Percentiles rank a stretch among this genome's conserved stretches.
Conservation (phyloP, 2,888 invertebrate genomes). For the Platycnemis pennipes region DNA sequence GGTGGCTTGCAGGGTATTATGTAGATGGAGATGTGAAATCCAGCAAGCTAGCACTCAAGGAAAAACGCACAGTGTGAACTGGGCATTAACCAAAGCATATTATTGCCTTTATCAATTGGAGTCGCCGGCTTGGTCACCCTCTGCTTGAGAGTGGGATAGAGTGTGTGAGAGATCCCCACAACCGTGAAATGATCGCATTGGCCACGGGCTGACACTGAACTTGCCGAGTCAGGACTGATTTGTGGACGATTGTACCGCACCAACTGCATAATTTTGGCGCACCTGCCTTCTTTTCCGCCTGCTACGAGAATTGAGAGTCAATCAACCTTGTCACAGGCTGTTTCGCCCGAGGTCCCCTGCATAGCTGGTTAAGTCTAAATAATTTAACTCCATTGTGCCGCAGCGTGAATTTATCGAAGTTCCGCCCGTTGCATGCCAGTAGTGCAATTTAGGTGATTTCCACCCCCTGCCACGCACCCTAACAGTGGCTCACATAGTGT, state of each 20-base stretch:
- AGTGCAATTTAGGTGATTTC: no score
- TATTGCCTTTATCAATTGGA: background rate
- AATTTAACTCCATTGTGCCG: background rate
- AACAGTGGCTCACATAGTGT: no score
- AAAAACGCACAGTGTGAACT: no score
- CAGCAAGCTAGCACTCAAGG: no score
- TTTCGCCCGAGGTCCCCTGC: background rate
- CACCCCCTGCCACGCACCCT: no score
- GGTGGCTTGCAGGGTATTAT: no score
- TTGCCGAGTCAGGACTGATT: conserved; percentile 18
- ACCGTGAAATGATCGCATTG: background rate
- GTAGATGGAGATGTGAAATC: no score
- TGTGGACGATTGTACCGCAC: background rate
- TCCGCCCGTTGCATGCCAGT: no score
- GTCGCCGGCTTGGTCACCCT: background rate
- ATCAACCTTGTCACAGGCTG: background rate
- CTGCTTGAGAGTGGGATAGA: background rate
- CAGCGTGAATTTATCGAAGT: no score
- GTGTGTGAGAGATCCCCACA: background rate
- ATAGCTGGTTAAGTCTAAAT: background rate
- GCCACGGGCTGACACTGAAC: background rate
- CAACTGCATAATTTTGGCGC: background rate
- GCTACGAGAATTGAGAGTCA: background rate
- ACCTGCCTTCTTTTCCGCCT: background rate
- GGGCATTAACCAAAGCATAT: background rate